Conservation (phyloP, 2,113 vertebrate genomes). For the Chroicocephalus ridibundus region DNA sequence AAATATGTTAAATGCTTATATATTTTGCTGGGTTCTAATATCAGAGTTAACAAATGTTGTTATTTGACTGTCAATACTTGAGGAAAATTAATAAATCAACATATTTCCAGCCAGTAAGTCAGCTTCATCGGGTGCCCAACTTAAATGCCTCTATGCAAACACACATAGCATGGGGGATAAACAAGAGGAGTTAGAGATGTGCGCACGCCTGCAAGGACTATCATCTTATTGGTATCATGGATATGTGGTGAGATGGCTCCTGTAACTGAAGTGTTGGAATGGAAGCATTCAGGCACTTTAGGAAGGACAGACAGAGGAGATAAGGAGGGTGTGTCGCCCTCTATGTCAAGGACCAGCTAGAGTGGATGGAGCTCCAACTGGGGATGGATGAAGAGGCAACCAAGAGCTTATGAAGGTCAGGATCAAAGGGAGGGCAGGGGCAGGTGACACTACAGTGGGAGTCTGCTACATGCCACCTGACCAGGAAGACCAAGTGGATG, state of each 20-base stretch:
- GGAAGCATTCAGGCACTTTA: not conserved
- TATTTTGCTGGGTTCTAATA: not conserved
- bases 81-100: not conserved
- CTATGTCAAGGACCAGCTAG: not conserved
- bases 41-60: not conserved
- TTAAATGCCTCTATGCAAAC: not conserved
- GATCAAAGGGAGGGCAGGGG: not conserved
- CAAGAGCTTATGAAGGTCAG: not conserved
- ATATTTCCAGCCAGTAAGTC: not conserved
- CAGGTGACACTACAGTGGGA: not conserved
- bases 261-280: not conserved
- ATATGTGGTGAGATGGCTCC: not conserved
- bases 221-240: not conserved
- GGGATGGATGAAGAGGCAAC: not conserved
- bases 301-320: not conserved
- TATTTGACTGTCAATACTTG: not conserved
- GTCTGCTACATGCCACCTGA: not conserved
- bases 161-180: not conserved
- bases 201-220: not conserved
- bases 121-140: not conserved
- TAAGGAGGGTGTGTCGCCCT: not conserved
- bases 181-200: not conserved
- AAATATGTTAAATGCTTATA: not conserved
- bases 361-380: not conserved
- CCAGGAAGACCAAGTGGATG: not conserved